Evolutionary conservation across 2,888 invertebrate genomes (phyloP).

Genomic region (Lacanobia wlatinum): DNA sequence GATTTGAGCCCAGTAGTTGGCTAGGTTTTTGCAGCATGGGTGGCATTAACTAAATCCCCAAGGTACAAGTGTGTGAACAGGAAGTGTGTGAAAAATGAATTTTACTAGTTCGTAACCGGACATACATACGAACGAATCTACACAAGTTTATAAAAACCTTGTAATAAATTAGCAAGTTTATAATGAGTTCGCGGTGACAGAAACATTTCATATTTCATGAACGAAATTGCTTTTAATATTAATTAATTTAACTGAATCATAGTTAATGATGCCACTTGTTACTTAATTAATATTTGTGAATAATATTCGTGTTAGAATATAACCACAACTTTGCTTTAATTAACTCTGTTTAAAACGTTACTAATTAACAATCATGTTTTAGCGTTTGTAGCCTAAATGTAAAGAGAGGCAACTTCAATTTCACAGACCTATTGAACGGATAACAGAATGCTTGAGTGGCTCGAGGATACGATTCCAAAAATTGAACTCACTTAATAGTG

Average conservation of each 20-base stretch:
- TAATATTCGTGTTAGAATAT: constrained; percentile 13
- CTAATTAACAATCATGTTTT: not conserved
- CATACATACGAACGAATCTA: too few relatives aligned
- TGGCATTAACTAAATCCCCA: too few relatives aligned
- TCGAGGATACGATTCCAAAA: too few relatives aligned
- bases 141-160: too few relatives aligned
- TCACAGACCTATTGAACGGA: too few relatives aligned
- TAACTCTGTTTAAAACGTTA: not conserved
- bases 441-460: too few relatives aligned
- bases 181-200: constrained; percentile 1
- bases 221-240: constrained; percentile 9
- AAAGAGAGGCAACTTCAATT: not conserved
- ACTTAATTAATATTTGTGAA: constrained; percentile 20
- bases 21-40: too few relatives aligned
- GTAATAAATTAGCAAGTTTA: not conserved
- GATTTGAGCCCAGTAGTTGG: too few relatives aligned
- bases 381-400: not conserved
- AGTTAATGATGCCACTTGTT: constrained; percentile 26
- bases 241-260: constrained; percentile 21
- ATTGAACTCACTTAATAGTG: too few relatives aligned
- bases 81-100: too few relatives aligned
- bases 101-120: too few relatives aligned
- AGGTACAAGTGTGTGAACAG: too few relatives aligned
- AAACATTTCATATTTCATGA: constrained; percentile 16
- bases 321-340: constrained; percentile 10